phyloP scores from a whole-genome alignment of 1,140 invertebrate species.

The Pogonomyrmex californicus region DNA sequence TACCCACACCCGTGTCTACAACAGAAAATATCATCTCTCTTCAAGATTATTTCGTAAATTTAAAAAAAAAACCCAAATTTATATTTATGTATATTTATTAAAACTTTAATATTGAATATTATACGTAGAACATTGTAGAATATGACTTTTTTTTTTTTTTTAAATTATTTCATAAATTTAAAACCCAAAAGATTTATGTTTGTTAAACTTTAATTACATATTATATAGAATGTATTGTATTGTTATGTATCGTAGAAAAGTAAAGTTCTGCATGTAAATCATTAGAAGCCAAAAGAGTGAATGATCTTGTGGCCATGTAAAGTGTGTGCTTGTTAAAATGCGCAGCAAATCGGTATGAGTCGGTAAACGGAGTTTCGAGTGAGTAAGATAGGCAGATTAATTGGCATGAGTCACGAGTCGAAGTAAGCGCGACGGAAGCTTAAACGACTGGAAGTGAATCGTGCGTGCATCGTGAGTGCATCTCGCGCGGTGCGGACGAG shows the following conservation, averaged over 20 bases:
- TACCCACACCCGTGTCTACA: slow-evolving; percentile 83
- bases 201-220: background rate
- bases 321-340: slow-evolving; percentile 44
- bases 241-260: no score
- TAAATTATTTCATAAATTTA: background rate
- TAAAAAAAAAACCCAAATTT: no score
- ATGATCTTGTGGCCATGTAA: background rate
- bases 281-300: background rate
- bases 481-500: slow-evolving; percentile 10
- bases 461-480: background rate
- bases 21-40: slow-evolving; percentile 59
- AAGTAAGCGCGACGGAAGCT: slow-evolving; percentile 66
- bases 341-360: slow-evolving; percentile 48
- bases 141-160: background rate
- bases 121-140: no score
- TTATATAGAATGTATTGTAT: background rate
- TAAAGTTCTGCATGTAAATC: background rate
- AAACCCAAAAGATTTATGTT: background rate
- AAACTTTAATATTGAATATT: no score
- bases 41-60: background rate
- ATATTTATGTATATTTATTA: no score
- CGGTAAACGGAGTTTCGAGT: slow-evolving; percentile 67
- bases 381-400: slow-evolving; percentile 77
- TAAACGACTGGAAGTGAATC: slow-evolving; percentile 40
- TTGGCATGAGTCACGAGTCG: slow-evolving; percentile 75